Conservation (phyloP, 64 coral and sea anemone species). For the Cladopsammia gracilis region DNA sequence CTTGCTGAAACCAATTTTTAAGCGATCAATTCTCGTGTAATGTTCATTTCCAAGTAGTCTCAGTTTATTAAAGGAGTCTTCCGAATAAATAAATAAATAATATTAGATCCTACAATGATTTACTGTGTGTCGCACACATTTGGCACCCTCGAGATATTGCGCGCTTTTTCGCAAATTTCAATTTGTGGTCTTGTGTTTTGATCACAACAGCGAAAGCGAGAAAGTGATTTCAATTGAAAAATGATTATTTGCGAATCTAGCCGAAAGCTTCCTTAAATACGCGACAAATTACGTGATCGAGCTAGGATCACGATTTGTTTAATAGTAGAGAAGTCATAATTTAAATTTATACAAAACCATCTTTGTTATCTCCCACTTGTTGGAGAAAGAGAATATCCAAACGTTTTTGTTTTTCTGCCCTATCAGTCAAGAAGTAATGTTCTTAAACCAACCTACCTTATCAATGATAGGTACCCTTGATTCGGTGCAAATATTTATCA, state of each 20-base stretch:
- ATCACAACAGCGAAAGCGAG: neutral
- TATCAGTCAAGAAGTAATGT: neutral
- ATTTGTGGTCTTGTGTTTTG: neutral
- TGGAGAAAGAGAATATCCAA: neutral
- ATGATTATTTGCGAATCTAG: constrained; percentile 4
- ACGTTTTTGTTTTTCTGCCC: neutral
- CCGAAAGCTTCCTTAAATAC: constrained; percentile 9
- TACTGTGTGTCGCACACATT: neutral
- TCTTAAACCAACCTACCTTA: constrained; percentile 4
- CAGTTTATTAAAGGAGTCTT: neutral
- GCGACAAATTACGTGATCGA: constrained; percentile 26
- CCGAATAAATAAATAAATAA: constrained; percentile 4
- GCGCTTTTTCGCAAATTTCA: neutral
- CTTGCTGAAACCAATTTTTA: no score
- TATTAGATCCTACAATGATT: neutral
- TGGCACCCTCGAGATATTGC: neutral
- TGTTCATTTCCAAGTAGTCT: no score
- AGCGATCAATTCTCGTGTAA: no score
- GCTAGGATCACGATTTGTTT: constrained; percentile 16
- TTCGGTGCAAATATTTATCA: constrained; percentile 34
- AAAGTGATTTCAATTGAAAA: neutral
- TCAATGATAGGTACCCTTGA: neutral
- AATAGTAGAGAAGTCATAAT: constrained; percentile 41
- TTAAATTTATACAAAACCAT: constrained; percentile 26
- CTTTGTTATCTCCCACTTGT: neutral